Percentiles rank a stretch among this genome's conserved stretches.
Evolutionary conservation across 1,140 invertebrate species (phyloP).

Genomic region (Eurosta solidaginis): DNA sequence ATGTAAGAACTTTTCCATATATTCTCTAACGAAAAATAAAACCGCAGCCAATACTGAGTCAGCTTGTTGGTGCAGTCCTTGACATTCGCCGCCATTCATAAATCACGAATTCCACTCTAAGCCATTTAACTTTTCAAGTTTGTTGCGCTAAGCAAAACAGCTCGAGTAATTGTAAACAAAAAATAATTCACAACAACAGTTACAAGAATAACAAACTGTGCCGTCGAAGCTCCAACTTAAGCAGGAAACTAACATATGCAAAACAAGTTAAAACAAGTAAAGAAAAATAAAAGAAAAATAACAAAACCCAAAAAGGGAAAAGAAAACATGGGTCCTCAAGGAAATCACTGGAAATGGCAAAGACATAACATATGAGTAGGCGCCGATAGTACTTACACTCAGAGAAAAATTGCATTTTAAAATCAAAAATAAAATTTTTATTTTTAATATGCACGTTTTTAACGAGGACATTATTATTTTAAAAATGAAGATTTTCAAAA

Average conservation of each 20-base stretch:
- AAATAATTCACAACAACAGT: neutral
- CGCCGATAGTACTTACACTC: too few species aligned
- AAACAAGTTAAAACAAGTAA: slow-evolving; percentile 7
- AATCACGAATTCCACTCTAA: slow-evolving; percentile 32
- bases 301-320: neutral
- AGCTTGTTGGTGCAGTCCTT: neutral
- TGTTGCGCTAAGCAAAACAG: slow-evolving; percentile 13
- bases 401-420: too few species aligned
- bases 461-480: too few species aligned
- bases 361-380: neutral
- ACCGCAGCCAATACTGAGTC: neutral
- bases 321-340: neutral
- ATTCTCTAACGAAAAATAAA: neutral
- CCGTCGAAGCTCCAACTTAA: slow-evolving; percentile 15
- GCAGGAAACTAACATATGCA: slow-evolving; percentile 21
- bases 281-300: neutral
- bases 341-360: slow-evolving; percentile 9
- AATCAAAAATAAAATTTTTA: too few species aligned
- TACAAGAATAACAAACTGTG: neutral
- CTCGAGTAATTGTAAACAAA: too few species aligned
- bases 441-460: too few species aligned
- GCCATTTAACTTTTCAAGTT: slow-evolving; percentile 31
- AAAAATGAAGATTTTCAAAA: too few species aligned
- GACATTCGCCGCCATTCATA: slow-evolving; percentile 28
- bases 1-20: neutral